Percentiles rank a stretch among this genome's conserved stretches.
phyloP scores from a whole-genome alignment of 1,140 invertebrate species.

The Zaprionus lachaisei region DNA sequence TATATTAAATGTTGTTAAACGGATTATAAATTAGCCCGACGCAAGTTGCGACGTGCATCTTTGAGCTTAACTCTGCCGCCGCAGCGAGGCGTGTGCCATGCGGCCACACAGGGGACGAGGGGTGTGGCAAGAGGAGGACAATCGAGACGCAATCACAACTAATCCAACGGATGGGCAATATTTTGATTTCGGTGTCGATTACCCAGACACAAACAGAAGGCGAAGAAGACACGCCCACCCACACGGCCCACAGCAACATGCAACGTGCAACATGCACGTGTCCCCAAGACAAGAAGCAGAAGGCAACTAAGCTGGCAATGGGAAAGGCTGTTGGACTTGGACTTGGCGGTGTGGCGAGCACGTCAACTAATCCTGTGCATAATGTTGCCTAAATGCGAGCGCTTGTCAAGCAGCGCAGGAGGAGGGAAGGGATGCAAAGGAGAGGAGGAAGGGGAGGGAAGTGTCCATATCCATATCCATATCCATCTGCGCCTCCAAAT shows the following conservation, averaged over 20 bases:
- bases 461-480: constrained; percentile 50
- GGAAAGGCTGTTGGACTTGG: constrained; percentile 5
- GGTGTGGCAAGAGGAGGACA: constrained; percentile 27
- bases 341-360: neutral
- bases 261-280: constrained; percentile 51
- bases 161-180: constrained; percentile 64
- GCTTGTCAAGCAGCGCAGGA: constrained; percentile 55
- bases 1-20: constrained; percentile 22
- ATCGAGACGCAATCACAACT: constrained; percentile 41
- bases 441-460: constrained; percentile 15
- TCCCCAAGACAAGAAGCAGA: constrained; percentile 27
- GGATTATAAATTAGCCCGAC: constrained; percentile 6
- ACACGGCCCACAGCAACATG: constrained; percentile 2
- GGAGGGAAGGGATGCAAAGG: neutral
- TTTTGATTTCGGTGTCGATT: constrained; percentile 76
- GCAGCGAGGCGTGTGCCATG: constrained; percentile 12
- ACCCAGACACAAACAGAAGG: constrained; percentile 58
- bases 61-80: neutral
- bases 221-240: constrained; percentile 40
- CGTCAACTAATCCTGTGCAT: constrained; percentile 72
- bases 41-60: neutral
- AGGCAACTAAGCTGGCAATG: neutral
- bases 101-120: neutral
- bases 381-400: constrained; percentile 78
- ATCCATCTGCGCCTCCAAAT: constrained; percentile 57